Conservation (phyloP, 2,888 invertebrate species). For the Anthophora plumipes region DNA sequence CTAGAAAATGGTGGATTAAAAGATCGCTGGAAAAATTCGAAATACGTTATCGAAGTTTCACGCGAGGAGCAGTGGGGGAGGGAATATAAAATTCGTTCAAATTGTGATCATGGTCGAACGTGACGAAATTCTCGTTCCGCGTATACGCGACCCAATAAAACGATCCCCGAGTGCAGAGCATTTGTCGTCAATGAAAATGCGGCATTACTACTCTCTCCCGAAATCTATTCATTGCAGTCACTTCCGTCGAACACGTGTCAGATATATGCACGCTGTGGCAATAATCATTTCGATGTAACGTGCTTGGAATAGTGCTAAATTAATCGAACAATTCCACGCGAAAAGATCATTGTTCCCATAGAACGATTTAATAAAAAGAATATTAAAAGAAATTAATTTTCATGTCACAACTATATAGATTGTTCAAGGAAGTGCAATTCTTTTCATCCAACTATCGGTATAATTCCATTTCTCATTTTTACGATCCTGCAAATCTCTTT, state of each 20-base stretch:
- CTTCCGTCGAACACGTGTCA: constrained; percentile 5
- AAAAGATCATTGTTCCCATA: no score
- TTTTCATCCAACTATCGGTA: no score
- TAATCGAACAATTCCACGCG: not conserved
- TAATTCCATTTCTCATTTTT: no score
- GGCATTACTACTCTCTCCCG: not conserved
- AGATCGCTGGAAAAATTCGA: constrained; percentile 21
- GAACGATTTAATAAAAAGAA: no score
- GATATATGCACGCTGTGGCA: not conserved
- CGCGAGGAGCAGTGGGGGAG: not conserved
- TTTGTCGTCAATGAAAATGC: constrained; percentile 42
- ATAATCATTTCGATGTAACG: constrained; percentile 13
- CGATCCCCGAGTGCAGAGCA: constrained; percentile 14
- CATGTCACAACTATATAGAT: no score
- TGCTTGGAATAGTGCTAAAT: not conserved
- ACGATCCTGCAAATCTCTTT: no score
- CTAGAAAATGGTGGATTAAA: not conserved
- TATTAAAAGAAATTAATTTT: no score
- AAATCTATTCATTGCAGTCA: constrained; percentile 31
- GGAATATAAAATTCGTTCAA: constrained; percentile 34
- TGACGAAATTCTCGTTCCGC: constrained; percentile 20
- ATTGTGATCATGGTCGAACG: constrained; percentile 17
- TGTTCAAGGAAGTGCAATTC: no score
- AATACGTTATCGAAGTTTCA: constrained; percentile 9
- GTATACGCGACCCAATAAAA: constrained; percentile 23